These are phyloP conservation scores for Lamellibrachia satsuma DNA, from an alignment of 2,888 invertebrate genomes.

Conservation along the genomic window DNA sequence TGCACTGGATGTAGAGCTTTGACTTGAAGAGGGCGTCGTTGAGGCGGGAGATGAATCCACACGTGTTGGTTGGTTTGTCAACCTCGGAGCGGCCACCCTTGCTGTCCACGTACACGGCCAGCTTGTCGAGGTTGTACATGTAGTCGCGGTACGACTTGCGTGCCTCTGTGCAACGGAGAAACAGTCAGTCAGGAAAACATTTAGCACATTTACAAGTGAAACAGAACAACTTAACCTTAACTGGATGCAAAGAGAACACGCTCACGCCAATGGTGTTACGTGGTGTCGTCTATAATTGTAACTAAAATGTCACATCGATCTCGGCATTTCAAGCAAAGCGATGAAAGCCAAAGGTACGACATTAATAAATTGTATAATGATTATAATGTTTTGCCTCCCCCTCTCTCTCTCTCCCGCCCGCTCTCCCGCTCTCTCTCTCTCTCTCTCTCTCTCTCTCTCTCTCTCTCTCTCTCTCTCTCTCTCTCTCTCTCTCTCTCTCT, in stretches of 20 bases:
- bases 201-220: not conserved
- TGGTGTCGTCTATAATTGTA: not conserved
- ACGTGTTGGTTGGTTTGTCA: conserved; percentile 53
- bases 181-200: not conserved
- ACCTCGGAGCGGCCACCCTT: conserved; percentile 49
- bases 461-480: not conserved
- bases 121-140: conserved; percentile 68
- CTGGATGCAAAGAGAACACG: not conserved
- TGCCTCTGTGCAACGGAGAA: conserved; percentile 20
- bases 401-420: not conserved
- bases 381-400: not conserved
- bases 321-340: not conserved
- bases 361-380: too few relatives aligned
- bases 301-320: not conserved
- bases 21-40: conserved; percentile 68
- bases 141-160: conserved; percentile 52
- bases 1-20: conserved; percentile 67
- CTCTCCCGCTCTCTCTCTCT: not conserved
- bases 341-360: not conserved
- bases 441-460: not conserved
- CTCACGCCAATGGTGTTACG: not conserved
- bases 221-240: not conserved
- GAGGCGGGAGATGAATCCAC: conserved; percentile 67
- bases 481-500: not conserved
- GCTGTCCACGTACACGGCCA: conserved; percentile 68